These are phyloP conservation scores for Drosophila santomea DNA, from an alignment of 1,140 invertebrate species.

Conservation along the genomic window DNA sequence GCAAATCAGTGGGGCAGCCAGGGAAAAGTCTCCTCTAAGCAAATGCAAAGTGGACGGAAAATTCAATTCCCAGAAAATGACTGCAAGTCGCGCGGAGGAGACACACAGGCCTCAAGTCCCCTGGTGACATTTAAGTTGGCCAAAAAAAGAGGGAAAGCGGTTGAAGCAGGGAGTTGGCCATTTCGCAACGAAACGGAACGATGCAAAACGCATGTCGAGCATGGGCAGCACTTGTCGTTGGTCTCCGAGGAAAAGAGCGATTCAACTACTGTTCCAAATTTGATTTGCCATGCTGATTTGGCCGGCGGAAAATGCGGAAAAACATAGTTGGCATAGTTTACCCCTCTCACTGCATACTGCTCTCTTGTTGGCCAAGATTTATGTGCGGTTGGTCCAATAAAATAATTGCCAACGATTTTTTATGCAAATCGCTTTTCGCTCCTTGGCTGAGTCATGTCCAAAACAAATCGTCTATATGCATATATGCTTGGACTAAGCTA, in stretches of 20 bases:
- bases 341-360: not conserved
- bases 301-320: slow-evolving; percentile 68
- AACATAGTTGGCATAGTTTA: slow-evolving; percentile 79
- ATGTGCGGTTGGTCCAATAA: slow-evolving; percentile 83
- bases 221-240: slow-evolving; percentile 68
- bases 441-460: slow-evolving; percentile 67
- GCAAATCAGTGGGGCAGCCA: slow-evolving; percentile 14
- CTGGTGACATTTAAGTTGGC: slow-evolving; percentile 36
- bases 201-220: slow-evolving; percentile 76
- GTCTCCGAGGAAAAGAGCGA: slow-evolving; percentile 20
- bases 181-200: slow-evolving; percentile 58
- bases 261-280: slow-evolving; percentile 81
- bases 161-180: slow-evolving; percentile 32
- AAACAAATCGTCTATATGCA: slow-evolving; percentile 26
- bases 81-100: slow-evolving; percentile 56
- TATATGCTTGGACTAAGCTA: slow-evolving; percentile 32
- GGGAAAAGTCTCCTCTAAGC: slow-evolving; percentile 13
- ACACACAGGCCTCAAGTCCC: slow-evolving; percentile 23
- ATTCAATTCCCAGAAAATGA: slow-evolving; percentile 80
- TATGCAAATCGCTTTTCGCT: slow-evolving; percentile 79
- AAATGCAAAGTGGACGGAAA: slow-evolving; percentile 68
- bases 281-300: slow-evolving; percentile 78
- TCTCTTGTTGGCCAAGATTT: slow-evolving; percentile 66
- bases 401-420: slow-evolving; percentile 84
- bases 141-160: slow-evolving; percentile 5